A percentile compares a stretch with the other conserved stretches of the same genome.
Evolutionary conservation across 2,888 invertebrate genomes (phyloP).

Genomic region (Philonicus albiceps): DNA sequence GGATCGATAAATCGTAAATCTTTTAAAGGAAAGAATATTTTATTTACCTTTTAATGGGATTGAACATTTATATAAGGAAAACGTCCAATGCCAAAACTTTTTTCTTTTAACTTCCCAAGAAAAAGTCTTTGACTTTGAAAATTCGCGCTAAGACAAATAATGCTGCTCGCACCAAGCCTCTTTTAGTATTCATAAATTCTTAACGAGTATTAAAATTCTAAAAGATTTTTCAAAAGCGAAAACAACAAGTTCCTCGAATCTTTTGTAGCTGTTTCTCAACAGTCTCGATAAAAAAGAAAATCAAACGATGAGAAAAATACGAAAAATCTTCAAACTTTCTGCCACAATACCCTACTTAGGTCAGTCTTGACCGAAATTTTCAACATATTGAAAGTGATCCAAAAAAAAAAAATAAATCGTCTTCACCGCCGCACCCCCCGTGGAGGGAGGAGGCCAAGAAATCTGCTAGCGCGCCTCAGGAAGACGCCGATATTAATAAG

Average conservation of each 20-base stretch:
- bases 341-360: neutral
- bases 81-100: neutral
- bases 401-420: neutral
- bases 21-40: neutral
- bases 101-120: neutral
- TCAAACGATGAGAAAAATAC: neutral
- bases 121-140: neutral
- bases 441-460: neutral
- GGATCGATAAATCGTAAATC: neutral
- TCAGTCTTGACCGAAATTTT: neutral
- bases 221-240: neutral
- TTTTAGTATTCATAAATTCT: neutral
- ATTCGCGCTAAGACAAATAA: neutral
- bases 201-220: neutral
- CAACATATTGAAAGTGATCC: neutral
- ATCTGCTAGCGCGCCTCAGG: neutral
- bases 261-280: neutral
- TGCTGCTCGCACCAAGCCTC: neutral
- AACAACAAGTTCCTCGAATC: neutral
- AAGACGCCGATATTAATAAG: constrained; percentile 23
- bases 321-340: neutral
- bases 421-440: neutral
- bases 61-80: neutral
- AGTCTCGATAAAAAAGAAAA: neutral
- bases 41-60: neutral